A percentile compares a stretch with the other conserved stretches of the same genome.
phyloP scores from a whole-genome alignment of 2,797 vertebrate genomes.

The Smutsia gigantea region DNA sequence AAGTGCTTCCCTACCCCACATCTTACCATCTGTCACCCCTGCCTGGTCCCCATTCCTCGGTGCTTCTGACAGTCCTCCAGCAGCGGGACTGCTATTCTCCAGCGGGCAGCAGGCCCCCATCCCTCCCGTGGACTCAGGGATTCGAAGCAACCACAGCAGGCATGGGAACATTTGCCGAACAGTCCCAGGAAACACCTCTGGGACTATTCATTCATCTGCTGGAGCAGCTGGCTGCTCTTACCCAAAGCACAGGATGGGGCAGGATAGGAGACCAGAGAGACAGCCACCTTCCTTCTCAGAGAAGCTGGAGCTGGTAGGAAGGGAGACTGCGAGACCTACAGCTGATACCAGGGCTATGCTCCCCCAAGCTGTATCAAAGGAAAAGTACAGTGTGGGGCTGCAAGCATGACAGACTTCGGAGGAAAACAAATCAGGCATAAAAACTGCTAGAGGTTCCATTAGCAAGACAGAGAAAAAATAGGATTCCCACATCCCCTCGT shows the following conservation, averaged over 20 bases:
- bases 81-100: neutral
- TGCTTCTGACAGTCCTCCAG: neutral
- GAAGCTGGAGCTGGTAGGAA: neutral
- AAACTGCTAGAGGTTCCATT: constrained; percentile 60
- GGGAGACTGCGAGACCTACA: too few species aligned
- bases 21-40: neutral
- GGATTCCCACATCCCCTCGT: constrained; percentile 38
- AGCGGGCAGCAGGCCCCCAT: neutral
- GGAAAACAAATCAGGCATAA: constrained; percentile 51
- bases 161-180: neutral
- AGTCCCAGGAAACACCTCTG: neutral
- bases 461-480: constrained; percentile 63
- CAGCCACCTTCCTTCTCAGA: neutral
- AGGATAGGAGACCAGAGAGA: neutral
- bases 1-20: neutral
- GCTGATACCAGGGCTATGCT: neutral
- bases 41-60: too few species aligned
- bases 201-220: constrained; percentile 11
- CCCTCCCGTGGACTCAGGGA: neutral
- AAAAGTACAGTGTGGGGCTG: neutral
- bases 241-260: neutral
- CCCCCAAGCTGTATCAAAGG: neutral
- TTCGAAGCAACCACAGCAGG: neutral
- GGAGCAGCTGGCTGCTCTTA: neutral
- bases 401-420: neutral